Percentiles rank a stretch among this genome's conserved stretches.
These are phyloP conservation scores for Drosophila bocki DNA, from an alignment of 1,140 invertebrate species.

Conservation along the genomic window DNA sequence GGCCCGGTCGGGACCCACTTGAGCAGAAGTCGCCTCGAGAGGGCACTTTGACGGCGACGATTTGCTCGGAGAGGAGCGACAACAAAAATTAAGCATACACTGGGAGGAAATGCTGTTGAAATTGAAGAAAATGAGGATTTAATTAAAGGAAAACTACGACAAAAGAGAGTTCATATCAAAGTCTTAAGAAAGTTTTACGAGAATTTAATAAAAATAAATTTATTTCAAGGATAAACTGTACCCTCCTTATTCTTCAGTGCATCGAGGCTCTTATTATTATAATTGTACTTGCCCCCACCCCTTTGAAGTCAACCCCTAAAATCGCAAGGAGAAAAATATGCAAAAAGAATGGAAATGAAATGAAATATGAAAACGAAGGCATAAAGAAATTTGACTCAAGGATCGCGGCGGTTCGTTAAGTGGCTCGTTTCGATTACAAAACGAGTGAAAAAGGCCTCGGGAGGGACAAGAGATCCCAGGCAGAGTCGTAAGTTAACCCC, in stretches of 20 bases:
- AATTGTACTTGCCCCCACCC: constrained; percentile 9
- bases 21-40: constrained; percentile 70
- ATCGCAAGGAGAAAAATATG: constrained; percentile 46
- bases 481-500: constrained; percentile 55
- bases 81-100: constrained; percentile 76
- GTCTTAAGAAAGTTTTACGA: too few species aligned
- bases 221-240: background rate
- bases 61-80: constrained; percentile 67
- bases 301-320: constrained; percentile 64
- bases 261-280: constrained; percentile 46
- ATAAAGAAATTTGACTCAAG: constrained; percentile 73
- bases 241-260: background rate
- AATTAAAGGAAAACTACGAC: too few species aligned
- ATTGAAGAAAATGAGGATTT: too few species aligned
- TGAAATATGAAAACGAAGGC: constrained; percentile 51
- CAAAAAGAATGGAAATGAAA: constrained; percentile 55
- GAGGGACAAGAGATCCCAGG: constrained; percentile 65
- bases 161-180: background rate
- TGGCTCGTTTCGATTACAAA: constrained; percentile 82
- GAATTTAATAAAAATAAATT: too few species aligned
- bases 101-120: background rate
- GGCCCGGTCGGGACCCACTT: constrained; percentile 56
- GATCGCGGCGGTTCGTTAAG: constrained; percentile 63
- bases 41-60: constrained; percentile 76
- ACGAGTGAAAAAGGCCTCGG: constrained; percentile 44